Percentiles rank a stretch among this genome's conserved stretches.
phyloP scores from a whole-genome alignment of 2,797 vertebrate genomes.

The Sparidentex hasta region DNA sequence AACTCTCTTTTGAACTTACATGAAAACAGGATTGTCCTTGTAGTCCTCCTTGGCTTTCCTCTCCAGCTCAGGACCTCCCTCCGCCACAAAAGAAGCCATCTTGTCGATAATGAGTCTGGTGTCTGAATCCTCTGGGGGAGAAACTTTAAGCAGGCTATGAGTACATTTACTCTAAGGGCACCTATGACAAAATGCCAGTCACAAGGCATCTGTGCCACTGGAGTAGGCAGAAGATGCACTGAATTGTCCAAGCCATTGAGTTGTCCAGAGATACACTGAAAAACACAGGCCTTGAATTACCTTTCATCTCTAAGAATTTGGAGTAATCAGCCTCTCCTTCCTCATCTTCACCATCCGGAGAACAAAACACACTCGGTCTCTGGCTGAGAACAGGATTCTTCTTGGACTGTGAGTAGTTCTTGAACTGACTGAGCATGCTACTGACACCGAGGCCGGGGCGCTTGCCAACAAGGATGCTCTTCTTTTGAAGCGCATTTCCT shows the following conservation, averaged over 20 bases:
- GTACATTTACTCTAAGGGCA: constrained; percentile 91
- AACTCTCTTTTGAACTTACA: constrained; percentile 83
- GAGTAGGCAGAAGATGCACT: constrained; percentile 65
- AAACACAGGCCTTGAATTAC: constrained; percentile 83
- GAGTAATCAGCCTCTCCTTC: constrained; percentile 91
- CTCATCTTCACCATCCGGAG: constrained; percentile 89
- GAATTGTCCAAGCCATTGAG: constrained; percentile 59
- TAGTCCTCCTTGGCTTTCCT: constrained; percentile 95
- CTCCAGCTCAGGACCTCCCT: constrained; percentile 95
- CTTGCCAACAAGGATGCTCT: constrained; percentile 88
- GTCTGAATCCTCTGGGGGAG: constrained; percentile 98
- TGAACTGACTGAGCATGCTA: constrained; percentile 91
- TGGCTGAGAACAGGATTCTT: constrained; percentile 88
- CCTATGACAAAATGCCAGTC: constrained; percentile 86
- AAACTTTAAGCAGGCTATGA: constrained; percentile 99
- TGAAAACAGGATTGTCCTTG: constrained; percentile 94
- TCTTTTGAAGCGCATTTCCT: constrained; percentile 77
- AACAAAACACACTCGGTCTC: constrained; percentile 93
- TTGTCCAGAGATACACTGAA: constrained; percentile 52
- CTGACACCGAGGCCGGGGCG: constrained; percentile 88
- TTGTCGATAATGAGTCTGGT: constrained; percentile 94
- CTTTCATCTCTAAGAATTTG: constrained; percentile 95
- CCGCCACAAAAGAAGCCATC: constrained; percentile 96
- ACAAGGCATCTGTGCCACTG: constrained; percentile 84
- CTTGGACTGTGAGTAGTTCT: constrained; percentile 90